phyloP scores from a whole-genome alignment of 2,113 vertebrate species.

The Cephalopholis sonnerati region DNA sequence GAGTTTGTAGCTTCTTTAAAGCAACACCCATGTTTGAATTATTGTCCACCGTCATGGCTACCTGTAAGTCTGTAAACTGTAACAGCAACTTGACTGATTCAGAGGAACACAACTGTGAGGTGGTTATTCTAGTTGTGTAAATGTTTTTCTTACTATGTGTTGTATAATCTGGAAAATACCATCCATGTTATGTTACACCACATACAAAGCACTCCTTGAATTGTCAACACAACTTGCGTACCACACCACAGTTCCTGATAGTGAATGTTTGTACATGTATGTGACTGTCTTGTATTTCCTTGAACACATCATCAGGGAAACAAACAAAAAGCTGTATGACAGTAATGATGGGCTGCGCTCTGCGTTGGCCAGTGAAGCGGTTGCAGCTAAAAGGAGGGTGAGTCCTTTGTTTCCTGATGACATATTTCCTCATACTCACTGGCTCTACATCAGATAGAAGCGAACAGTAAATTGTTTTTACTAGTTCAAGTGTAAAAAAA shows the following conservation, averaged over 20 bases:
- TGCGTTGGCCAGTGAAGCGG: conserved; percentile 52
- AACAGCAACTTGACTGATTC: no score
- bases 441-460: conserved; percentile 19
- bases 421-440: conserved; percentile 4
- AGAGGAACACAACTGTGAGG: no score
- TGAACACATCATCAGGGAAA: conserved; percentile 66
- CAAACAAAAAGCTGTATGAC: conserved; percentile 84
- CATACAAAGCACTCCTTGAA: not conserved
- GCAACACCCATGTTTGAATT: no score
- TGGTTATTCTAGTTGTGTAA: not conserved
- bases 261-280: not conserved
- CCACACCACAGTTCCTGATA: not conserved
- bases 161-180: not conserved
- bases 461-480: conserved; percentile 27
- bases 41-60: no score
- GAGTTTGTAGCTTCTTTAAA: no score
- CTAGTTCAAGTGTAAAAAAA: conserved; percentile 18
- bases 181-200: not conserved
- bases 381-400: conserved; percentile 72
- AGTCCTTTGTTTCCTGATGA: conserved; percentile 35
- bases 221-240: not conserved
- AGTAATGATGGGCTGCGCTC: conserved; percentile 82
- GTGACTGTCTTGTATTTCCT: conserved; percentile 21
- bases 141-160: not conserved
- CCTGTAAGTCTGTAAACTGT: no score